Base-by-base conservation (phyloP, 1,140 invertebrate genomes). In the Drosophila nigrodunni region DNA sequence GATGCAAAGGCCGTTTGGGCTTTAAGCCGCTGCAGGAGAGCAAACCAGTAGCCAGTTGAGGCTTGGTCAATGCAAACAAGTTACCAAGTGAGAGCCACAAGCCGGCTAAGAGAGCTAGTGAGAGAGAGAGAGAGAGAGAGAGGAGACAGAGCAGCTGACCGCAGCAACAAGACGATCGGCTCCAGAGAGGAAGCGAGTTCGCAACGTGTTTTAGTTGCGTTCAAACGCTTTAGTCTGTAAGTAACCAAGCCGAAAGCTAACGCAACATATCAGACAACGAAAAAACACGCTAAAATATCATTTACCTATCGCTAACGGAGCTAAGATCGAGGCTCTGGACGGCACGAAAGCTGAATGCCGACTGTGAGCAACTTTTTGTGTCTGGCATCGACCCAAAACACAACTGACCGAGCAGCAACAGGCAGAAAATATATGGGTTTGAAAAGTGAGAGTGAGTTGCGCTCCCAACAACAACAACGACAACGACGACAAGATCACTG, bases 171-270 rank as follows among this genome's bases (percentile, higher is more conserved):
- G 49, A 61, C 60, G 49, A 67, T 46, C 60, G 69, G 47, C 59
- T 47, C 64, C 71, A 67, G 85, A 81, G 85, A 89, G 85, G 71
- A 89, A 71, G 66, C 69, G 57, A 68, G 66, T 72, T 49, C 66
- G 71, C 78, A 85, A 90, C 86, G 79, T 74, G 85, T 89, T 89
- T 89, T 90, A 89, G 85, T 89, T 79, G 85, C 85, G 85, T 89
- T 77, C 85, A 89, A 89, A 89, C 85, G 81, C 86, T 89, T 89
- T 89, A 89, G 85, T 89, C 85, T 89, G 86, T 89, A 89, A 89
- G 85, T 88, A 74, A 79, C 62, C 77, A 50, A 78, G 60, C 72
- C 76, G 60, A 81, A 55, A 80, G 80, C 77, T 82, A 87, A 74
- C 82, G 82, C 82, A 25, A 15, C 54, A 37, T 15, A 83, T 64